Evolutionary conservation across 92 coral and sea anemone genomes (phyloP), one percentile per base, ranked within the genome.

Genomic region (Umimayanthus chanpuru): DNA sequence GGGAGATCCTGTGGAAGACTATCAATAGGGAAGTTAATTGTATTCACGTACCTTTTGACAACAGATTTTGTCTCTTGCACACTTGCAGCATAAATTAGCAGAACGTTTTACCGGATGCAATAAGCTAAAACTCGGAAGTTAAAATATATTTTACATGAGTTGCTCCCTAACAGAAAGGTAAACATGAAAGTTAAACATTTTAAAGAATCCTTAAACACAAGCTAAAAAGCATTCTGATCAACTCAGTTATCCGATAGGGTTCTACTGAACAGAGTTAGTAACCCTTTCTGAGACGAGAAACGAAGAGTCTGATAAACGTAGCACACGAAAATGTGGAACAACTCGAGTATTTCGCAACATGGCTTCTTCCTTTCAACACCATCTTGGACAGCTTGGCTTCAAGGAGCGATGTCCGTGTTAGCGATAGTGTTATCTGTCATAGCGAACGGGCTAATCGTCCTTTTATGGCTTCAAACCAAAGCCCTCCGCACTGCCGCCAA

Each of bases 401-500:
- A 83, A 47, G 65, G 78, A n/a, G 9, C 41, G 6, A 50, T 83
- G 15, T 39, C 78, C 3, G 26, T 50, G 25, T 5, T 71, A 14
- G 77, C 65, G 8, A 68, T 83, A 20, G 15, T 50, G 32, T 83
- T 70, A 5, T 68, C 87, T 9, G 39, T 83, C 23, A 38, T 83
- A n/a, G 53, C 77, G 4, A 83, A 83, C 32, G 78, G 79, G 5
- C 26, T 83, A 8, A 29, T 83, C 28, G 76, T 71, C 26, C 41
- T 83, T n/a, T 11, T 83, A 10, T 83, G 87, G 87, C 53, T 32
- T 18, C 25, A 83, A 28, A 6, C 30, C 47, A 18, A 32, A 72
- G 40, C 44, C 9, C 87, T 83, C 53, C 78, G 87, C 1, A 68
- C 87, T 9, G 87, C 87, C 10, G 87, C 87, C 2, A 83, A 83